Base-by-base conservation (phyloP, 2,797 vertebrate species). In the Mionectes olivaceus region DNA sequence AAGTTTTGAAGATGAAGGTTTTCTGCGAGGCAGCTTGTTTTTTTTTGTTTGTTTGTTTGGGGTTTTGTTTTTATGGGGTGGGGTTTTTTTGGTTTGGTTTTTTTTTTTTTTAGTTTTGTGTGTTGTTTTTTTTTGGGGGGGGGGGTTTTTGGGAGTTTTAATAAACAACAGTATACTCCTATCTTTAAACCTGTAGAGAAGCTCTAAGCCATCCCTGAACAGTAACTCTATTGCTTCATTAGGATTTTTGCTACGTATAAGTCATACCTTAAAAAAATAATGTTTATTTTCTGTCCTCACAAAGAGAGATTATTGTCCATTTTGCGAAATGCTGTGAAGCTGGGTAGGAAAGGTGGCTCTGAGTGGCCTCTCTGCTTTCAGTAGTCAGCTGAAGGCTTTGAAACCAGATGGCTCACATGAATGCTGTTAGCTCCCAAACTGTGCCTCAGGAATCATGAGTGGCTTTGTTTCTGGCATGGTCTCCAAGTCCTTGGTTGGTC, bases 1-100 rank as follows among this genome's bases (percentile, higher is more conserved):
- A 28, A 30, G 13, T 67, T 96, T 92, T 80, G 77, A 87, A 94
- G 52, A 73, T 23, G 49, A 56, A 92, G 35, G 2, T 22, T 23
- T 81, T 43, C 64, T 28, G 27, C 77, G 32, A 65, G 37, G 19
- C 33, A 61, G 7, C 33, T 92, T 92, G 67, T n/a, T n/a, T n/a
- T n/a, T n/a, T n/a, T n/a, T n/a, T n/a, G n/a, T n/a, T n/a, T n/a
- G n/a, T n/a, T n/a, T n/a, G n/a, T n/a, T n/a, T 35, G 35, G 35
- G 35, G 35, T 35, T 35, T 35, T 35, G 7, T 35, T 35, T 35
- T 35, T 35, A n/a, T n/a, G n/a, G n/a, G n/a, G n/a, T n/a, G n/a
- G n/a, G n/a, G n/a, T n/a, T n/a, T n/a, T n/a, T n/a, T n/a, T n/a
- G n/a, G n/a, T n/a, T n/a, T n/a, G n/a, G n/a, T 46, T 19, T 74